phyloP scores from a whole-genome alignment of 2,113 vertebrate species.

The Empidonax traillii region DNA sequence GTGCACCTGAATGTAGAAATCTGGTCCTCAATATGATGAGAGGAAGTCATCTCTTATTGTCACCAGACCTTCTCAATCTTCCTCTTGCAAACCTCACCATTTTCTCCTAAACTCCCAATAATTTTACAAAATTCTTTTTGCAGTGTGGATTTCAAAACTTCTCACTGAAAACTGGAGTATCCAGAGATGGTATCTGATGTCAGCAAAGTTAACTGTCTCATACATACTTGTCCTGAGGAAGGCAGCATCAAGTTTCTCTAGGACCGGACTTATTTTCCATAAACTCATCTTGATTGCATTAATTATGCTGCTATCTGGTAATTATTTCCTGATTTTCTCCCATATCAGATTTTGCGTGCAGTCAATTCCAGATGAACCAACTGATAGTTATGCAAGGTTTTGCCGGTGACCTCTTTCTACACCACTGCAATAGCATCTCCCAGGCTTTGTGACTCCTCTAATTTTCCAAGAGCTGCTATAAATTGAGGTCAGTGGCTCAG shows the following conservation, averaged over 20 bases:
- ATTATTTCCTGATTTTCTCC: slow-evolving; percentile 58
- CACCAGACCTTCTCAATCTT: not conserved
- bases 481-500: not conserved
- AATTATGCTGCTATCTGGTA: slow-evolving; percentile 57
- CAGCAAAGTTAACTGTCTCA: not conserved
- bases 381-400: not conserved
- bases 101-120: not conserved
- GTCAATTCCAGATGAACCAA: slow-evolving; percentile 22
- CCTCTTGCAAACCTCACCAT: not conserved
- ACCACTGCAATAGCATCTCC: not conserved
- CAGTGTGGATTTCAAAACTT: not conserved
- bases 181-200: not conserved
- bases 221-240: not conserved
- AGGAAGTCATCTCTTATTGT: not conserved
- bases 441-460: not conserved
- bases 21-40: not conserved
- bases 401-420: not conserved
- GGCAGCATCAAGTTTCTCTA: not conserved
- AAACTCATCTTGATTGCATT: slow-evolving; percentile 49
- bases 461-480: not conserved
- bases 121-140: not conserved
- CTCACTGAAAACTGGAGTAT: not conserved
- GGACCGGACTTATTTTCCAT: not conserved
- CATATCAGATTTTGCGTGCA: slow-evolving; percentile 24
- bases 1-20: not conserved